These are phyloP conservation scores for Gallinago paraguaiae DNA, from an alignment of 2,113 vertebrate genomes.

Conservation along the genomic window DNA sequence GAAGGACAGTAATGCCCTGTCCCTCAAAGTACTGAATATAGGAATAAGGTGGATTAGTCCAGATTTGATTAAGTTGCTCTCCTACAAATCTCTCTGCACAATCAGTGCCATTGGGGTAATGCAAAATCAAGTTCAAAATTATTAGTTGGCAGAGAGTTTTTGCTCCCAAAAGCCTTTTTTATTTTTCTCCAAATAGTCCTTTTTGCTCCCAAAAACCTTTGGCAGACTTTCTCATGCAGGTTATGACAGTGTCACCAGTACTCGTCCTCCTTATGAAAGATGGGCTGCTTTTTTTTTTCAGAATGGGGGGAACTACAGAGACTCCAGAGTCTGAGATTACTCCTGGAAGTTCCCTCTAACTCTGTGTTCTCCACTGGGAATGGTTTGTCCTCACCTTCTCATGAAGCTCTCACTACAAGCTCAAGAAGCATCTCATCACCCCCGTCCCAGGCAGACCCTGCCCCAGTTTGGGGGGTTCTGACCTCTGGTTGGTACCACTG, in stretches of 20 bases:
- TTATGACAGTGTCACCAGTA: not conserved
- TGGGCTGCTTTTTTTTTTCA: not conserved
- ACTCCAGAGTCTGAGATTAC: not conserved
- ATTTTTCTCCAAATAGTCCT: not conserved
- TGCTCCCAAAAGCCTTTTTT: not conserved
- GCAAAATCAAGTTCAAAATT: not conserved
- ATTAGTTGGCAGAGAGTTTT: not conserved
- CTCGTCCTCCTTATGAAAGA: not conserved
- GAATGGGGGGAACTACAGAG: not conserved
- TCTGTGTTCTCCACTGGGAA: not conserved
- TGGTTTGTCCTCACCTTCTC: not conserved
- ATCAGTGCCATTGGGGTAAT: not conserved
- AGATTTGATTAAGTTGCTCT: not conserved
- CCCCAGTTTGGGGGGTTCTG: not conserved
- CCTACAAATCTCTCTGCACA: not conserved
- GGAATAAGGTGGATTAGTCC: not conserved
- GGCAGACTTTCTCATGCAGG: not conserved
- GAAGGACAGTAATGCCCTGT: not conserved
- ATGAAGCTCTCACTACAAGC: not conserved
- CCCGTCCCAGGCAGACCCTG: not conserved
- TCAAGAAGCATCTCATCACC: not conserved
- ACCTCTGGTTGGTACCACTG: not conserved
- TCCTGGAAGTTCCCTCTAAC: not conserved
- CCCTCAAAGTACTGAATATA: not conserved
- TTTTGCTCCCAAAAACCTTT: not conserved